A percentile compares a stretch with the other conserved stretches of the same genome.
phyloP scores from a whole-genome alignment of 92 coral and sea anemone genomes.

The Porites cylindrica region DNA sequence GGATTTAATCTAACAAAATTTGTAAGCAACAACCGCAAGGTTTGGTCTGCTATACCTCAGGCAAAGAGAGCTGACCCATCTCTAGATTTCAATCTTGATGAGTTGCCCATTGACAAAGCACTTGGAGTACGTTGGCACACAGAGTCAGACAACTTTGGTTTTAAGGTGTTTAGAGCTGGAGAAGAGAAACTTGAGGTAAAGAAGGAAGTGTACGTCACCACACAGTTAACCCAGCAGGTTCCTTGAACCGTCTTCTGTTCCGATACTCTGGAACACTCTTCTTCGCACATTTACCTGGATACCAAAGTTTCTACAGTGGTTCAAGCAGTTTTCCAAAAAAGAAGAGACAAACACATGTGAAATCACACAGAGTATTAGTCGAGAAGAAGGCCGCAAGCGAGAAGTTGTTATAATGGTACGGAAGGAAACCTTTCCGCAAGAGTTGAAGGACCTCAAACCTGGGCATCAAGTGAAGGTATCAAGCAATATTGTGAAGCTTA shows the following conservation, averaged over 20 bases:
- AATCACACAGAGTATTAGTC: slow-evolving; percentile 7
- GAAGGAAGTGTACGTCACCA: slow-evolving; percentile 30
- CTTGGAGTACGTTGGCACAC: slow-evolving; percentile 61
- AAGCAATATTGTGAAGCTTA: slow-evolving; percentile 39
- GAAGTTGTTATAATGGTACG: slow-evolving; percentile 37
- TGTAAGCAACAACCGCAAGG: slow-evolving; percentile 44
- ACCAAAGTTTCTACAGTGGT: slow-evolving; percentile 2
- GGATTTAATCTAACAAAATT: slow-evolving; percentile 62
- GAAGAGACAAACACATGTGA: slow-evolving; percentile 2
- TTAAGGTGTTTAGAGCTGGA: slow-evolving; percentile 50
- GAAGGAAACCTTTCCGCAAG: slow-evolving; percentile 39
- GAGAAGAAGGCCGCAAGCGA: slow-evolving; percentile 47
- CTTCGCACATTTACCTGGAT: background rate
- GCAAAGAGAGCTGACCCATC: slow-evolving; percentile 45
- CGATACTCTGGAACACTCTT: background rate
- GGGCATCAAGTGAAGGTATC: slow-evolving; percentile 40
- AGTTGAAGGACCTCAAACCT: slow-evolving; percentile 33
- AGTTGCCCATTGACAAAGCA: slow-evolving; percentile 54
- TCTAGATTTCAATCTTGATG: slow-evolving; percentile 55
- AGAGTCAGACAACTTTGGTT: slow-evolving; percentile 64
- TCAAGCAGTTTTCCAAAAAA: background rate
- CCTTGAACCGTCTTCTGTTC: background rate
- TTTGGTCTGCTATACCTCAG: slow-evolving; percentile 31
- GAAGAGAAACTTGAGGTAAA: slow-evolving; percentile 57
- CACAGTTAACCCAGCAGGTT: background rate